These are phyloP conservation scores for Macrosteles quadrilineatus DNA, from an alignment of 1,140 invertebrate genomes.

Conservation along the genomic window DNA sequence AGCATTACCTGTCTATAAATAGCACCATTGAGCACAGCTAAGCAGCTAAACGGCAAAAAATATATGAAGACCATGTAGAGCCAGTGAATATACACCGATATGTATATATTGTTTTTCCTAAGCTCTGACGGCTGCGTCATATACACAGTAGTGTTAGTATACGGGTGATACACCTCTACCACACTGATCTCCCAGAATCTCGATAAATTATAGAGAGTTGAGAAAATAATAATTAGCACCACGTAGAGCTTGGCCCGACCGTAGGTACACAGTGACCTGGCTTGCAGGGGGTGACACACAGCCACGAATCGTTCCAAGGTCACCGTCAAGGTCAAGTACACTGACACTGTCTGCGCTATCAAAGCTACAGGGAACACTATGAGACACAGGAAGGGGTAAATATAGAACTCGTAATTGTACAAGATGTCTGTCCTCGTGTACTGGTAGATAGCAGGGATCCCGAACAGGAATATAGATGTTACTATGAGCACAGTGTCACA, in stretches of 20 bases:
- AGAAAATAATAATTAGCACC: constrained; percentile 76
- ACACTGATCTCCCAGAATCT: constrained; percentile 56
- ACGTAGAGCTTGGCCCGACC: constrained; percentile 84
- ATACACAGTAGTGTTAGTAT: constrained; percentile 65
- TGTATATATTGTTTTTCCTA: constrained; percentile 71
- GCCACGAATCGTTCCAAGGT: constrained; percentile 95
- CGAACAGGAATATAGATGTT: constrained; percentile 84
- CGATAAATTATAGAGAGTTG: constrained; percentile 86
- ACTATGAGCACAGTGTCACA: constrained; percentile 89
- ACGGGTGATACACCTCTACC: constrained; percentile 29
- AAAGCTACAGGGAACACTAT: constrained; percentile 85
- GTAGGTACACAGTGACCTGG: constrained; percentile 87
- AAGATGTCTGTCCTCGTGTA: constrained; percentile 75
- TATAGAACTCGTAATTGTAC: constrained; percentile 74
- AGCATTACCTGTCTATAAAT: constrained; percentile 81
- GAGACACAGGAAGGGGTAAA: constrained; percentile 79
- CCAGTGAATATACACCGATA: constrained; percentile 88
- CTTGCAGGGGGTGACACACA: constrained; percentile 90
- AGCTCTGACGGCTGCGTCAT: constrained; percentile 69
- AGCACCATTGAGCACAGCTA: constrained; percentile 85
- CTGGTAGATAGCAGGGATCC: constrained; percentile 77
- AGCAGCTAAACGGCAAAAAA: constrained; percentile 79
- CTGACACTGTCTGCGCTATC: constrained; percentile 88
- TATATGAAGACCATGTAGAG: constrained; percentile 92
- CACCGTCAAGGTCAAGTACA: constrained; percentile 93